These are phyloP conservation scores for Poecilobothrus nobilitatus DNA, from an alignment of 2,888 invertebrate species.

Conservation along the genomic window DNA sequence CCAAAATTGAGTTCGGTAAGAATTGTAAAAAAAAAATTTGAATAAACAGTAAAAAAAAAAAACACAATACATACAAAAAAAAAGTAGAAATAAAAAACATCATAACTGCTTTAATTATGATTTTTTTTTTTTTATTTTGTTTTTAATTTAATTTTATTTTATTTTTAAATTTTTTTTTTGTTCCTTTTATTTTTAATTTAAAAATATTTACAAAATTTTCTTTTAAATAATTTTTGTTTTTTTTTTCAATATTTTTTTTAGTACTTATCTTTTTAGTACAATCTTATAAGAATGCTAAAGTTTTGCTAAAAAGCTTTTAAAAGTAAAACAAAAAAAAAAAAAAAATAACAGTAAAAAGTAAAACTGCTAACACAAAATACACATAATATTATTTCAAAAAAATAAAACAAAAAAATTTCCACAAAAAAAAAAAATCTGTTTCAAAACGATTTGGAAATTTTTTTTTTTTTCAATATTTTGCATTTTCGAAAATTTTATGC, in stretches of 20 bases:
- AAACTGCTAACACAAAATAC: neutral
- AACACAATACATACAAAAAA: slow-evolving; percentile 22
- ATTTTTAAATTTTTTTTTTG: slow-evolving; percentile 27
- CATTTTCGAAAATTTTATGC: too few species aligned
- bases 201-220: slow-evolving; percentile 25
- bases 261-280: slow-evolving; percentile 17
- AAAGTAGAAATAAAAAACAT: slow-evolving; percentile 22
- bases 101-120: slow-evolving; percentile 20
- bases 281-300: slow-evolving; percentile 25
- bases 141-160: slow-evolving; percentile 20
- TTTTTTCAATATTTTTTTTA: slow-evolving; percentile 17
- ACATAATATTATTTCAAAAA: neutral
- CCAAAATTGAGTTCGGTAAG: slow-evolving; percentile 6
- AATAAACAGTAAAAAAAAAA: slow-evolving; percentile 17
- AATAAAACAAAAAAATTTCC: slow-evolving; percentile 20
- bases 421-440: too few species aligned
- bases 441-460: too few species aligned
- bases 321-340: slow-evolving; percentile 23
- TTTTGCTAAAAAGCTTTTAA: slow-evolving; percentile 5
- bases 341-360: slow-evolving; percentile 16
- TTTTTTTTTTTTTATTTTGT: slow-evolving; percentile 17
- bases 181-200: slow-evolving; percentile 23
- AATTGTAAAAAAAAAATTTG: slow-evolving; percentile 5
- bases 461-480: slow-evolving; percentile 24
- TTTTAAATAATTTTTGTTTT: slow-evolving; percentile 31